Conservation (phyloP, 2,888 invertebrate genomes). For the Syrphus vitripennis region DNA sequence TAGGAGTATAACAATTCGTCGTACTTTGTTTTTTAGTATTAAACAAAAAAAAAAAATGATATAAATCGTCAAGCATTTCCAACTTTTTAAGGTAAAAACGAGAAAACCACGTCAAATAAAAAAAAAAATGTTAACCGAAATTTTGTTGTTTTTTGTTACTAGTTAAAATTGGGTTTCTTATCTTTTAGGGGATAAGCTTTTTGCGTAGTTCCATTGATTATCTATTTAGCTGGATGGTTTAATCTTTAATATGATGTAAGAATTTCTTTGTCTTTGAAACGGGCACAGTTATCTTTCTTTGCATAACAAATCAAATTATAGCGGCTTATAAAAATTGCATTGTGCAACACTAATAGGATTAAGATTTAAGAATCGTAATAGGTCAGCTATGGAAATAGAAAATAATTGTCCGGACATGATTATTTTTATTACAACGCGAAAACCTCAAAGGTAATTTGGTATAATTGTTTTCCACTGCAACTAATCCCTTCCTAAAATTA, state of each 20-base stretch:
- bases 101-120: constrained; percentile 31
- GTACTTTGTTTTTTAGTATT: constrained; percentile 63
- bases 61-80: constrained; percentile 65
- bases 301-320: not conserved
- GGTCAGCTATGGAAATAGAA: not conserved
- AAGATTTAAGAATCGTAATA: not conserved
- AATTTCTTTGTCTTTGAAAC: not conserved
- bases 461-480: too few relatives aligned
- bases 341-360: not conserved
- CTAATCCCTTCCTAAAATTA: too few relatives aligned
- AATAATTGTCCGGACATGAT: not conserved
- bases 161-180: not conserved
- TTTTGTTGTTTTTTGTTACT: not conserved
- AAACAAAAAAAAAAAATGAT: constrained; percentile 1
- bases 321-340: not conserved
- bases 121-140: constrained; percentile 11
- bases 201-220: not conserved
- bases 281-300: not conserved
- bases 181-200: not conserved
- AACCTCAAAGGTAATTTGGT: too few relatives aligned
- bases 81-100: constrained; percentile 52
- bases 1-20: constrained; percentile 25
- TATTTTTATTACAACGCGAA: too few relatives aligned
- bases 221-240: not conserved
- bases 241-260: not conserved